A percentile compares a stretch with the other conserved stretches of the same genome.
These are phyloP conservation scores for Nebria brevicollis DNA, from an alignment of 2,888 invertebrate genomes.

Conservation along the genomic window DNA sequence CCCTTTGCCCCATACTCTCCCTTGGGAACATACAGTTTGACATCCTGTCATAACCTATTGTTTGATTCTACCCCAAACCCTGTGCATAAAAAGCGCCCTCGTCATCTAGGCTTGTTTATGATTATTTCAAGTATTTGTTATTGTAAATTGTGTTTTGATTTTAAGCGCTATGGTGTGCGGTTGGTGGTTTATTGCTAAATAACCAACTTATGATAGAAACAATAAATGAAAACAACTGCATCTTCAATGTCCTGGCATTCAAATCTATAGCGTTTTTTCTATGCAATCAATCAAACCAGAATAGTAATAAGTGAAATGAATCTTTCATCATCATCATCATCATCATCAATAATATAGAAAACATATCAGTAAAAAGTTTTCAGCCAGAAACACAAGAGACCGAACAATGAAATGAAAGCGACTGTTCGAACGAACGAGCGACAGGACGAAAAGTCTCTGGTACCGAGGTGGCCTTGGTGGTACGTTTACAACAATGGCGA, in stretches of 20 bases:
- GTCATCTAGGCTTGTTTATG: background rate
- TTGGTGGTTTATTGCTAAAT: background rate
- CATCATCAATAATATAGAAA: constrained; percentile 1
- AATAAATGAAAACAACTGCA: background rate
- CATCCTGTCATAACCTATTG: constrained; percentile 18
- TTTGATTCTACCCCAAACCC: constrained; percentile 4
- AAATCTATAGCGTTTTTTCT: background rate
- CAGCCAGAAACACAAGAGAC: background rate
- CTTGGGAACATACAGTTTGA: constrained; percentile 14
- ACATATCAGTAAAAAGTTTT: background rate
- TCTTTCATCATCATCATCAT: background rate
- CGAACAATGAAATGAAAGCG: constrained; percentile 21
- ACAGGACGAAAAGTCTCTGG: background rate
- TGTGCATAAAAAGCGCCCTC: background rate
- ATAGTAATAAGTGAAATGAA: constrained; percentile 1
- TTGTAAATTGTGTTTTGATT: background rate
- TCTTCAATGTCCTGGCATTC: background rate
- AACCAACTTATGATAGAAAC: no score
- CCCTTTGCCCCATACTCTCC: background rate
- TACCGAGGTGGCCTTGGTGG: constrained; percentile 39
- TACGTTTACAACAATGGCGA: constrained; percentile 56
- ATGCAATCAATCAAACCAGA: background rate
- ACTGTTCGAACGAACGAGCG: constrained; percentile 3
- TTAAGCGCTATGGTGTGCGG: background rate
- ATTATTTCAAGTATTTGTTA: background rate